Conservation (phyloP, 2,113 vertebrate genomes). For the Donacobius atricapilla region DNA sequence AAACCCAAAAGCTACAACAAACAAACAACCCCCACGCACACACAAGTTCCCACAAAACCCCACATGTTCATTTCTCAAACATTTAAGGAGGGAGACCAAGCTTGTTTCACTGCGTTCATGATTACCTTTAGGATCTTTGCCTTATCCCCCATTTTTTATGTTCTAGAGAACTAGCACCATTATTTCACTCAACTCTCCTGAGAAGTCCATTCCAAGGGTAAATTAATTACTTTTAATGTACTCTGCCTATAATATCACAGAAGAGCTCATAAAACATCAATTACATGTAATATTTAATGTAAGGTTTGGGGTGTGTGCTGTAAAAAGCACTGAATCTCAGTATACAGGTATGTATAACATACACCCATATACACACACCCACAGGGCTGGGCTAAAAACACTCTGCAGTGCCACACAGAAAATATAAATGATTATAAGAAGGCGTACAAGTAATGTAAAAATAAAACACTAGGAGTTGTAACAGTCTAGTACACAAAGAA, state of each 20-base stretch:
- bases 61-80: neutral
- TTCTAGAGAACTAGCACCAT: neutral
- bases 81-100: neutral
- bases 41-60: neutral
- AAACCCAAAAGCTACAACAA: neutral
- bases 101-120: neutral
- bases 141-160: fast-evolving
- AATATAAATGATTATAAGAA: neutral
- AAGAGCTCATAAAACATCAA: neutral
- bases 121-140: neutral
- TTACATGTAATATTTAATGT: neutral
- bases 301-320: neutral
- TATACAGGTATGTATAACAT: neutral
- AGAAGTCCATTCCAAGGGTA: neutral
- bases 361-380: neutral
- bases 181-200: neutral
- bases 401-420: neutral
- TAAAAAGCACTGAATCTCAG: neutral
- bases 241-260: neutral
- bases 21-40: neutral
- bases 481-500: neutral
- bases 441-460: neutral
- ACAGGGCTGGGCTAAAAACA: neutral
- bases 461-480: neutral
- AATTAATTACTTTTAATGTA: neutral